Base-by-base conservation (phyloP, 2,113 vertebrate genomes). In the Triplophysa tibetana region DNA sequence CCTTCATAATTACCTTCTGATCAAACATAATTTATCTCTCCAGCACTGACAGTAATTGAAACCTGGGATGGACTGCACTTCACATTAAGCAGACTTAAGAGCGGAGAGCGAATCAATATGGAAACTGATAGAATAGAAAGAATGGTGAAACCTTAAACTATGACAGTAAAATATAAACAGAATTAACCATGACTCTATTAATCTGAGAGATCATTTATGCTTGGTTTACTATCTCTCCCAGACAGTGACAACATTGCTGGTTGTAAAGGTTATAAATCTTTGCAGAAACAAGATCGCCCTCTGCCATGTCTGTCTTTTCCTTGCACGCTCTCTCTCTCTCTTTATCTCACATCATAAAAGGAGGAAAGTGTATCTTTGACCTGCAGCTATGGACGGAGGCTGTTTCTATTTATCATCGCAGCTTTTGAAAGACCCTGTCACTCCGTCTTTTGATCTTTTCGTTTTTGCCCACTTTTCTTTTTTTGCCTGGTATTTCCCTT, bases 341-440 rank as follows among this genome's bases (percentile, higher is more conserved):
- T 7, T 29, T 65, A 52, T 43, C 48, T 74, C 56, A 43, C 70
- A 66, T 38, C 62, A 48, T 56, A 60, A 74, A 65, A 73, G 24
- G 29, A 63, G 61, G 77, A 52, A 75, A 86, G 82, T 85, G 86
- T 86, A 86, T 73, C 33, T 52, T 67, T 85, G 86, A 89, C 89
- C 87, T 86, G 79, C 80, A 80, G 85, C 84, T 87, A 61, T 86
- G 81, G 88, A 88, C 83, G 85, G 77, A 84, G 52, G 70, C 84
- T 82, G 11, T 82, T 79, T 81, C 82, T 78, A 85, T 88, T 81
- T 84, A 79, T 81, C 86, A 79, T 80, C 63, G 4, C 65, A 70
- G 1, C 77, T 85, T 73, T 79, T 33, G 52, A 63, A 65, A 12
- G 56, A 63, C 61, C 45, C 52, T 65, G 61, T 76, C 74, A 29